Conservation (phyloP, 2,113 vertebrate genomes). For the Amia ocellicauda region DNA sequence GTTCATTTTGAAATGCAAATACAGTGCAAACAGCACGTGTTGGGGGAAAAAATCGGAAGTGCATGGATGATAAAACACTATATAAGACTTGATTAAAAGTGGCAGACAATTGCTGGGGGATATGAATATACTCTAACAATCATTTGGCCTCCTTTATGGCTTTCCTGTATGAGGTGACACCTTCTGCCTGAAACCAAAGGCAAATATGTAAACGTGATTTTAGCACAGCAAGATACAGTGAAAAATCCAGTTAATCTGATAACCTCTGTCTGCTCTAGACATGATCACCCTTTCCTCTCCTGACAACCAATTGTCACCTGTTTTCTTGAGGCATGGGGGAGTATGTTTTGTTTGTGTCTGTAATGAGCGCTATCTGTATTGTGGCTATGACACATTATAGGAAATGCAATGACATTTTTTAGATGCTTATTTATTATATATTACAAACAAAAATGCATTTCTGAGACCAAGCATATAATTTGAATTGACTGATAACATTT, state of each 20-base stretch:
- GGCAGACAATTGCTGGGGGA: constrained; percentile 11
- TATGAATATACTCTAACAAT: constrained; percentile 4
- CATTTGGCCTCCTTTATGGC: constrained; percentile 4
- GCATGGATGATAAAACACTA: constrained; percentile 1
- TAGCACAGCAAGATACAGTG: background rate
- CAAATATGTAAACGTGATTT: background rate
- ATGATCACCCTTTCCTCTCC: background rate
- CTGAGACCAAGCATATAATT: too few species aligned
- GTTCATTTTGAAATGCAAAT: constrained; percentile 14
- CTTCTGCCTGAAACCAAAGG: constrained; percentile 1
- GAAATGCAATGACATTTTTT: too few species aligned
- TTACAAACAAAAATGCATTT: too few species aligned
- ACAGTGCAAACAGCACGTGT: background rate
- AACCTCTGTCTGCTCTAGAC: background rate
- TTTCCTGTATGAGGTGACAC: background rate
- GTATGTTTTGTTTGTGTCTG: too few species aligned
- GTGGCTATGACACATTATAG: too few species aligned
- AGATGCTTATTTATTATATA: too few species aligned
- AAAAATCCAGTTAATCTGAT: background rate
- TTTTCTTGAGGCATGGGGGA: too few species aligned
- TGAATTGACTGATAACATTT: too few species aligned
- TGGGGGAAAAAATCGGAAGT: background rate
- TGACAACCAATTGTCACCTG: background rate
- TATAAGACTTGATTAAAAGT: constrained; percentile 7
- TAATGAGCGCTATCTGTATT: too few species aligned